These are phyloP conservation scores for Deroplatys truncata DNA, from an alignment of 2,888 invertebrate species.

Conservation along the genomic window DNA sequence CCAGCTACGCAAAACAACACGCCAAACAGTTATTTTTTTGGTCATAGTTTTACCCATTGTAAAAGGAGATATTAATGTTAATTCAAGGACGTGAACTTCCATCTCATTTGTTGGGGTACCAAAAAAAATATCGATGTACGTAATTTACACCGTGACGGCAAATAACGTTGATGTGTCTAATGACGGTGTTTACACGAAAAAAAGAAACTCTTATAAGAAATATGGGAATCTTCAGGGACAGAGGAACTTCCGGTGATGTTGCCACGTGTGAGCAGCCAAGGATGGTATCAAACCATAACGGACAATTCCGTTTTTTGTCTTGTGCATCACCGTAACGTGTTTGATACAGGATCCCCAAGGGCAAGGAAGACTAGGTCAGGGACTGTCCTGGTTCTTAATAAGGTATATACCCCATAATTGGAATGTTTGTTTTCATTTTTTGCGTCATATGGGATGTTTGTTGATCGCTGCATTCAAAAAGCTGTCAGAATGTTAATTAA, in stretches of 20 bases:
- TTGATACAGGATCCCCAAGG: background rate
- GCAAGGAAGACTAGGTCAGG: background rate
- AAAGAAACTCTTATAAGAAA: background rate
- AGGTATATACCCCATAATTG: background rate
- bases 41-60: background rate
- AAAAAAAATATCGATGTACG: background rate
- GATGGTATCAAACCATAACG: background rate
- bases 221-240: background rate
- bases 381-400: background rate
- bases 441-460: too few relatives aligned
- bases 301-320: background rate
- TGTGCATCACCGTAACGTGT: background rate
- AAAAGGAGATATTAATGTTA: background rate
- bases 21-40: background rate
- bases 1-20: background rate
- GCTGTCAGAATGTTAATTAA: too few relatives aligned
- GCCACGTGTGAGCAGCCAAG: background rate
- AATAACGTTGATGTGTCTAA: background rate
- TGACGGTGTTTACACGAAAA: background rate
- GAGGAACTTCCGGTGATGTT: background rate
- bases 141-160: background rate
- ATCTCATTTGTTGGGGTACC: background rate
- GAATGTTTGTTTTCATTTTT: background rate
- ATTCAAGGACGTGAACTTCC: background rate
- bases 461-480: too few relatives aligned